Percentiles rank a stretch among this genome's conserved stretches.
phyloP scores from a whole-genome alignment of 1,140 invertebrate species.

The Triops longicaudatus region DNA sequence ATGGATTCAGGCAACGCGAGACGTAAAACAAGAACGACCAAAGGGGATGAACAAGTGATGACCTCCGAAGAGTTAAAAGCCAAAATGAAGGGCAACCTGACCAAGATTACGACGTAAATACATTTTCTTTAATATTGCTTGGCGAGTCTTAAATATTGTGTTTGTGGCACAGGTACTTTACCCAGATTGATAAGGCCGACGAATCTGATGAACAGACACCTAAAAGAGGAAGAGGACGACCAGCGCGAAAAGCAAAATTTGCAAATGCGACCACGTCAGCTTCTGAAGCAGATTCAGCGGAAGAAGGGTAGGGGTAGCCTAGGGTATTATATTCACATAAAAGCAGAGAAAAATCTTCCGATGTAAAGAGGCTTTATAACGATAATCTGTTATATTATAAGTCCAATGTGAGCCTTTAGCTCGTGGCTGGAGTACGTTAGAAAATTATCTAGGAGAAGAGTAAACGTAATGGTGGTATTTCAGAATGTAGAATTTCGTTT shows the following conservation, averaged over 20 bases:
- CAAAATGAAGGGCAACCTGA: slow-evolving; percentile 1
- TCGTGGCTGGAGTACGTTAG: too few relatives aligned
- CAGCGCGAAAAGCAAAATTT: neutral
- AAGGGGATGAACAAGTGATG: neutral
- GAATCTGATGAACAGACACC: neutral
- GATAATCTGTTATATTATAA: too few relatives aligned
- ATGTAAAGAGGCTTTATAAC: too few relatives aligned
- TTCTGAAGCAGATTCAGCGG: neutral
- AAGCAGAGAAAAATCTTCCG: neutral
- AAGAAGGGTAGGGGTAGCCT: neutral
- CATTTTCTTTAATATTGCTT: too few relatives aligned
- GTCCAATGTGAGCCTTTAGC: too few relatives aligned
- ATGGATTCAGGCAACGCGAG: neutral
- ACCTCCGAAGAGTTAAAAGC: neutral
- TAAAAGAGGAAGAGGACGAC: slow-evolving; percentile 6
- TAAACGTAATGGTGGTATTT: too few relatives aligned
- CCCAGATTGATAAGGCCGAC: neutral
- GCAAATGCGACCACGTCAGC: neutral
- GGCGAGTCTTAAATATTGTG: too few relatives aligned
- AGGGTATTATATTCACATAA: neutral
- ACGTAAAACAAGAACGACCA: neutral
- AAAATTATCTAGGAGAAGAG: too few relatives aligned
- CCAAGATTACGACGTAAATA: slow-evolving; percentile 2
- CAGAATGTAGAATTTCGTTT: too few relatives aligned
- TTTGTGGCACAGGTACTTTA: neutral